These are phyloP conservation scores for Dendrolimus pini DNA, from an alignment of 2,888 invertebrate genomes.

Conservation along the genomic window DNA sequence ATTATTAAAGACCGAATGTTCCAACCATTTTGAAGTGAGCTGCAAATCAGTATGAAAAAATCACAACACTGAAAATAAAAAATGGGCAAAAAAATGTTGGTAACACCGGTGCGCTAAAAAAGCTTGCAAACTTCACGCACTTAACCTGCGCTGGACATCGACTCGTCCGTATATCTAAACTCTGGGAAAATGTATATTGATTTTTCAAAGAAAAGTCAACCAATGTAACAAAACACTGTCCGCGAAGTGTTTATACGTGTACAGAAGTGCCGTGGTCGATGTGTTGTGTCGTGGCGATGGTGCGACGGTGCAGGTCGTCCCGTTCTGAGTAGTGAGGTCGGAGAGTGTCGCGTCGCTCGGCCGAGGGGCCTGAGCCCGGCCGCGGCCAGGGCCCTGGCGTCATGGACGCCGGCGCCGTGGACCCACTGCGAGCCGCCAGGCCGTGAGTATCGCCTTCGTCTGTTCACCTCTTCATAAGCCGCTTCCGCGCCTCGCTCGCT, in stretches of 20 bases:
- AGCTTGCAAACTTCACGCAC: conserved; percentile 78
- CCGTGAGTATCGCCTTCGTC: conserved; percentile 65
- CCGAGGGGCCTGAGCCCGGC: conserved; percentile 70
- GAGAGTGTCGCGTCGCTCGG: conserved; percentile 72
- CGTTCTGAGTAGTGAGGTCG: conserved; percentile 66
- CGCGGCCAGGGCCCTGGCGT: conserved; percentile 72
- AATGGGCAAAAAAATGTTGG: conserved; percentile 76
- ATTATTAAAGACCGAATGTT: conserved; percentile 59
- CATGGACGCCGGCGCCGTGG: conserved; percentile 70
- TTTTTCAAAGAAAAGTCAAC: conserved; percentile 78
- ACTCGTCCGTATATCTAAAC: conserved; percentile 74
- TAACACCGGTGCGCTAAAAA: conserved; percentile 78
- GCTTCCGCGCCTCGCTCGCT: conserved; percentile 38
- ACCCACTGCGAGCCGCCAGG: conserved; percentile 71
- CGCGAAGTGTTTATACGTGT: conserved; percentile 75
- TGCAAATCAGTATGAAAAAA: conserved; percentile 68
- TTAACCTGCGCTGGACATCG: conserved; percentile 78
- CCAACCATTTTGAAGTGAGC: conserved; percentile 52
- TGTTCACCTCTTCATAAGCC: conserved; percentile 26
- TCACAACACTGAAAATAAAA: conserved; percentile 75
- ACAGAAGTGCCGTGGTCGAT: conserved; percentile 64
- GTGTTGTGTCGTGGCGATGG: conserved; percentile 73
- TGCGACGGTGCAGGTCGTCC: conserved; percentile 69
- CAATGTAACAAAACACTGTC: conserved; percentile 76
- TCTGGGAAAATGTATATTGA: conserved; percentile 78